Base-by-base conservation (phyloP, 2,888 invertebrate genomes). In the Drosophila setosimentum region DNA sequence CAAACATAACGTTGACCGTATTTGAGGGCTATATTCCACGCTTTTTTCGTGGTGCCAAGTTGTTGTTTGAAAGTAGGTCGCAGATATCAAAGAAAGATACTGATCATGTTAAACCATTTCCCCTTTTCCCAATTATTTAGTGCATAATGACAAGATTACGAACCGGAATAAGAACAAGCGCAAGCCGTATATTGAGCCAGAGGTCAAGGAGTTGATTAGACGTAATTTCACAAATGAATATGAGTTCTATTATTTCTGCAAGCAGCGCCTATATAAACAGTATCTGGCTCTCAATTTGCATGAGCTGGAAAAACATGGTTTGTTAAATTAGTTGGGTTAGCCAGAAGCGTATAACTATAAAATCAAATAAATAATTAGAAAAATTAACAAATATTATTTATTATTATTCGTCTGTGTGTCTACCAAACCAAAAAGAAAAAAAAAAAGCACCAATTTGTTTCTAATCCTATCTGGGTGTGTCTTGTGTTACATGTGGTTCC, bases 241-340 rank as follows among this genome's bases (percentile, higher is more conserved):
- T 16, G 97, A 98, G 89, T 97, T 98, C 92, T 98, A 97, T 92
- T 95, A 97, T 91, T 98, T 97, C 92, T 97, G 97, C 92, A 95
- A 95, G 85, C 97, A 97, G 91, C 94, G 97, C 83, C 94, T 98
- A 24, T 96, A 97, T 89, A 94, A 95, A 91, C 97, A 97, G 88
- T 94, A 96, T 59, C 93, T 95, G 73, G 97, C 97, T 6, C 70
- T 91, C 16, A 78, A 90, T 45, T 37, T 89, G 48, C 60, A 74
- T 11, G 76, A 88, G 40, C 62, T 91, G 71, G 63, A 84, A 29
- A 74, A 78, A 62, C 76, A 82, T 30, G 86, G 84, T 62, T 59
- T 91, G 42, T 33, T 89, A 29, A 68, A 80, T 21, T 82, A 87
- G 16, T 24, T 16, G 24, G 4, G 8, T 8, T 45, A 8, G 16